Base-by-base conservation (phyloP, 2,113 vertebrate species). In the Vicugna pacos region DNA sequence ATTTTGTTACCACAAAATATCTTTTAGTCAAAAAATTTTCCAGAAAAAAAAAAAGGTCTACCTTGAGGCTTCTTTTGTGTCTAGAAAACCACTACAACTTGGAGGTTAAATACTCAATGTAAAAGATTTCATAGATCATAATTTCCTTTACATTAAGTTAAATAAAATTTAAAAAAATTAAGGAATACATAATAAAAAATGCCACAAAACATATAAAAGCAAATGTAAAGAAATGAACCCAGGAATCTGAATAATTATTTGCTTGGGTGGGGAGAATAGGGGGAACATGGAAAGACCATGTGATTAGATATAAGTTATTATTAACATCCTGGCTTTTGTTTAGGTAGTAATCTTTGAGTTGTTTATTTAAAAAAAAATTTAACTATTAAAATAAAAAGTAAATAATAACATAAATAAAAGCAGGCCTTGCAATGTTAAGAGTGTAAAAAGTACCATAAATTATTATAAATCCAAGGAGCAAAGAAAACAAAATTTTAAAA, bases 221-320 rank as follows among this genome's bases (percentile, higher is more conserved):
- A 60, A 95, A 77, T 14, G 13, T 16, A 65, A 79, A 79, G 20
- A 89, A 65, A 85, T 50, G 20, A 87, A 62, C 9, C 14, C 20
- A 89, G n/a, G 38, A 84, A 73, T 73, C 56, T 35, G 30, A 97
- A 67, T 76, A 85, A 82, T 80, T 6, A 86, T 84, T 91, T 92
- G n/a, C 30, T 62, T 79, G 15, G 26, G 46, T 76, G 9, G 58
- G 50, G 15, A 73, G 9, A n/a, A 54, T 8, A 50, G 17, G 35
- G 8, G 17, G n/a, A 91, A 69, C 20, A 20, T 3, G 12, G n/a
- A 38, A 87, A 72, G 42, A 76, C 11, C 14, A 67, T 14, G 1
- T 30, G 32, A 5, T 32, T 64, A 35, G 50, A 69, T 38, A 54
- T 22, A 52, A 0, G 0, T 20, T 79, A 42, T 46, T 69, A 30